phyloP scores from a whole-genome alignment of 2,797 vertebrate genomes.

The Borostomias antarcticus region DNA sequence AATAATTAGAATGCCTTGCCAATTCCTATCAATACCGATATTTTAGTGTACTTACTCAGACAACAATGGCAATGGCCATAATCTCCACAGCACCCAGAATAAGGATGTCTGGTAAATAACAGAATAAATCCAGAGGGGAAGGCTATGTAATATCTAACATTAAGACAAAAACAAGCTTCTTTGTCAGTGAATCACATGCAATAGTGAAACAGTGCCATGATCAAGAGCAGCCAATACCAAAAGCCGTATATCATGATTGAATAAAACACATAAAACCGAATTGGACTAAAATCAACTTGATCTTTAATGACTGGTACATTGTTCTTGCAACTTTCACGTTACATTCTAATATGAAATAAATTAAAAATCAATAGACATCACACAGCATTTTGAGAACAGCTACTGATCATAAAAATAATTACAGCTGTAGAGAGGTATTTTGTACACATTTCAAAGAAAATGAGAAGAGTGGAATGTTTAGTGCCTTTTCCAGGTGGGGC shows the following conservation, averaged over 20 bases:
- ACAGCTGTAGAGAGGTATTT: slow-evolving; percentile 69
- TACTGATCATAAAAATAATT: slow-evolving; percentile 65
- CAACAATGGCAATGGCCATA: too few relatives aligned
- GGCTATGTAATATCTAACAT: too few relatives aligned
- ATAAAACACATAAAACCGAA: slow-evolving; percentile 10
- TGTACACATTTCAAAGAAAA: slow-evolving; percentile 66
- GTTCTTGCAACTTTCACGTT: slow-evolving; percentile 73
- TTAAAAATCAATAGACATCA: slow-evolving; percentile 75
- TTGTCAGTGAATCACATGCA: too few relatives aligned
- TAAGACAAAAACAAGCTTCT: too few relatives aligned
- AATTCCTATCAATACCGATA: too few relatives aligned
- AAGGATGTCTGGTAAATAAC: too few relatives aligned
- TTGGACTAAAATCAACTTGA: slow-evolving; percentile 35
- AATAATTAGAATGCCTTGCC: too few relatives aligned
- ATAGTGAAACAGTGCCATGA: too few relatives aligned
- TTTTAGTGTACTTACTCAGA: too few relatives aligned
- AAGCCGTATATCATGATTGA: background rate
- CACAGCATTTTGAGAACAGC: slow-evolving; percentile 69
- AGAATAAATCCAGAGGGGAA: too few relatives aligned
- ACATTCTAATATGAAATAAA: slow-evolving; percentile 76
- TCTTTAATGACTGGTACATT: slow-evolving; percentile 81
- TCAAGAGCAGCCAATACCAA: background rate
- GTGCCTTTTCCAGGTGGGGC: slow-evolving; percentile 61
- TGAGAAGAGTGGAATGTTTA: slow-evolving; percentile 73
- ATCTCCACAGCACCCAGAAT: too few relatives aligned